A percentile compares a stretch with the other conserved stretches of the same genome.
Conservation (phyloP, 2,797 vertebrate species). For the Philypnodon macrostomus region DNA sequence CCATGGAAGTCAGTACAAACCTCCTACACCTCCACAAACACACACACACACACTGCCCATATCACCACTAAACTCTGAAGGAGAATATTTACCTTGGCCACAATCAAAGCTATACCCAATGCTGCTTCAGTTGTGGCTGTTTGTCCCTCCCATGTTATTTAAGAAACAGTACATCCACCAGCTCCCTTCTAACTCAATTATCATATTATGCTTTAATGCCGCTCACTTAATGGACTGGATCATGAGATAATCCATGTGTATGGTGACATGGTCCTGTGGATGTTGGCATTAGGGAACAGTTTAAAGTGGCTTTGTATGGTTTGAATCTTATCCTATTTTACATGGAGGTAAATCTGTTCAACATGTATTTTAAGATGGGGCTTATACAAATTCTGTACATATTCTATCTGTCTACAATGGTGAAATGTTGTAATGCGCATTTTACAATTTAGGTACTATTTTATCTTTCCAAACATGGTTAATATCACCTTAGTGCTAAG, state of each 20-base stretch:
- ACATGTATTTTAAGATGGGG: too few species aligned
- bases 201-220: constrained; percentile 42
- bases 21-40: not conserved
- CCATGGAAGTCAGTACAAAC: constrained; percentile 88
- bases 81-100: constrained; percentile 10
- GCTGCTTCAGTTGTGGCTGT: constrained; percentile 12
- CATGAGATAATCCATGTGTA: constrained; percentile 30
- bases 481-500: too few species aligned
- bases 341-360: too few species aligned
- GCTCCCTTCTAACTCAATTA: constrained; percentile 43
- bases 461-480: too few species aligned
- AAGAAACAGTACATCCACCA: constrained; percentile 37
- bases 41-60: not conserved
- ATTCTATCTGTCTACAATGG: too few species aligned
- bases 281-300: constrained; percentile 21
- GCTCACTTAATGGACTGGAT: constrained; percentile 29
- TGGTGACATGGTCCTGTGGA: constrained; percentile 2
- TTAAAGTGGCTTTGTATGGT: not conserved
- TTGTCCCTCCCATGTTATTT: constrained; percentile 10
- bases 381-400: too few species aligned
- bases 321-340: too few species aligned
- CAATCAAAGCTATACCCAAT: constrained; percentile 10
- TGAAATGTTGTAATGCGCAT: too few species aligned
- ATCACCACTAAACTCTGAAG: not conserved
- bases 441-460: too few species aligned